Evolutionary conservation across 2,888 invertebrate genomes (phyloP), one percentile per base, ranked within the genome.

Genomic region (Oscheius sp.): DNA sequence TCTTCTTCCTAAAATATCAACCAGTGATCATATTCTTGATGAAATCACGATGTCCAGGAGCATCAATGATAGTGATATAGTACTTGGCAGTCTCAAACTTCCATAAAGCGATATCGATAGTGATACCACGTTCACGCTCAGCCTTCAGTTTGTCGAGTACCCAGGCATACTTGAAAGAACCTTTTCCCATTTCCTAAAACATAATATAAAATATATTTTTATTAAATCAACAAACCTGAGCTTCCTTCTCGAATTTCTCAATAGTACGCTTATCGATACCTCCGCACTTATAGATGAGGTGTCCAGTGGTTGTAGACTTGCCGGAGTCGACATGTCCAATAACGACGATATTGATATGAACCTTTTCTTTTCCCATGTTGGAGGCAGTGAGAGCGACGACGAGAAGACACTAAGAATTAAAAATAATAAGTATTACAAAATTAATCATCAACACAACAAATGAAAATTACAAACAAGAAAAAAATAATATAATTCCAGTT

Each of bases 21-120:
- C 41, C 98, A 83, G 97, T 98, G 89, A 98, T 98, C 98, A 98
- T 98, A 94, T 98, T 98, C 90, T 98, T 98, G 90, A 98, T 98
- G 92, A 98, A 98, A 94, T 98, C 97, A 91, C 98, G 93, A 91
- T 98, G 98, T 86, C 98, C 98, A 78, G 98, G 98, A 80, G 98
- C 98, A 89, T 98, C 98, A 88, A 98, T 98, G 90, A 98, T 96
- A 80, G 85, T 85, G 78, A 86, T 79, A 81, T 86, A 85, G 82
- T 81, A 85, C 77, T 82, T 84, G 73, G 84, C 70, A 45, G 85
- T 85, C 73, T 85, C 85, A 79, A 85, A 85, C 80, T 85, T 85
- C 85, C 85, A 85, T 72, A 85, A 78, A 63, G 85, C 85, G 67
- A 85, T 85, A 71, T 85, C 85, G 76, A 85, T 85, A 75, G 85